Evolutionary conservation across 1,140 invertebrate genomes (phyloP).

Genomic region (Pseudobourletiella spinata): DNA sequence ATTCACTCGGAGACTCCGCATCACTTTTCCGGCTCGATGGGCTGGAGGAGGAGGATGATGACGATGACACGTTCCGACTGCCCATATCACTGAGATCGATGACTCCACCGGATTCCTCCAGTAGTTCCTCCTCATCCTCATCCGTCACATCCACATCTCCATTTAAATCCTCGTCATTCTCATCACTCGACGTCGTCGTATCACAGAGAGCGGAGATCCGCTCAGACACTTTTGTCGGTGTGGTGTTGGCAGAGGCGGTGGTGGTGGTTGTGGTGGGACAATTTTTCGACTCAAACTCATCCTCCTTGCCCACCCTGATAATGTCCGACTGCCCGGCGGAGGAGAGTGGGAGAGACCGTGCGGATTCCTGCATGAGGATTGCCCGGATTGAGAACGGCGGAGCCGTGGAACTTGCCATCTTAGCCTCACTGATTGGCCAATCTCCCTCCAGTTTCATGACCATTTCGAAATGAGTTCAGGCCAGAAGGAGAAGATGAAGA

Average conservation of each 20-base stretch:
- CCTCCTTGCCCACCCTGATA: background rate
- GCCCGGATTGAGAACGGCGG: slow-evolving; percentile 35
- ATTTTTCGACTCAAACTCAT: background rate
- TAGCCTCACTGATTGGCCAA: slow-evolving; percentile 36
- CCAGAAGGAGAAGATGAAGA: no score
- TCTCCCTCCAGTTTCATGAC: slow-evolving; percentile 37
- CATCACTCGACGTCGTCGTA: slow-evolving; percentile 36
- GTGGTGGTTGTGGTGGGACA: no score
- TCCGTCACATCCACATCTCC: slow-evolving; percentile 30
- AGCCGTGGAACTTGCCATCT: slow-evolving; percentile 30
- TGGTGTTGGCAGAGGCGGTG: background rate
- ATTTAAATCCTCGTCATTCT: slow-evolving; percentile 27
- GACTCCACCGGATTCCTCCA: slow-evolving; percentile 27
- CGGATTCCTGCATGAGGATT: slow-evolving; percentile 32
- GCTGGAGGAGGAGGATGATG: slow-evolving; percentile 15
- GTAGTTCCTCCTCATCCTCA: slow-evolving; percentile 21
- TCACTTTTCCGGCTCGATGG: slow-evolving; percentile 1
- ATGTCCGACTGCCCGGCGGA: background rate
- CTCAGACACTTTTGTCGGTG: background rate
- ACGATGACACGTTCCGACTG: slow-evolving; percentile 28
- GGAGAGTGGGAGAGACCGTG: background rate
- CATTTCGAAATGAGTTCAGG: no score
- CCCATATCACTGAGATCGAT: slow-evolving; percentile 36
- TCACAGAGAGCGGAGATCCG: slow-evolving; percentile 36
- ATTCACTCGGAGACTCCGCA: background rate